Percentiles rank a stretch among this genome's conserved stretches.
phyloP scores from a whole-genome alignment of 2,888 invertebrate genomes.

The Eristalis tenax region DNA sequence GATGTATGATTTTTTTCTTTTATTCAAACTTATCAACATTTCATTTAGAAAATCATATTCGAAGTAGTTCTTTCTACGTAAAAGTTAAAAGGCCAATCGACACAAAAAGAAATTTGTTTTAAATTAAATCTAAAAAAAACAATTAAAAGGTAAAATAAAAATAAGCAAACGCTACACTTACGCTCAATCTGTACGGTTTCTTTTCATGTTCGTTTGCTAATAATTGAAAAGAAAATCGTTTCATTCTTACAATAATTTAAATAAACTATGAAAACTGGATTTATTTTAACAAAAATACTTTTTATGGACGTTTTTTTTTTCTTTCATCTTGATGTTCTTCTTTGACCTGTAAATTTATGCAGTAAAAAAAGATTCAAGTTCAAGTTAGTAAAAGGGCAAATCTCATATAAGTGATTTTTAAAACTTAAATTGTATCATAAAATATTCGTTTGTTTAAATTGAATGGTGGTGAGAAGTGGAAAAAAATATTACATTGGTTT shows the following conservation, averaged over 20 bases:
- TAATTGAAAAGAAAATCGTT: slow-evolving; percentile 8
- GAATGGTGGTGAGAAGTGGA: slow-evolving; percentile 34
- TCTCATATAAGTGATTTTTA: slow-evolving; percentile 37
- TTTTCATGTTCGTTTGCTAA: slow-evolving; percentile 28
- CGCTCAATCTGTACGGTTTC: slow-evolving; percentile 35
- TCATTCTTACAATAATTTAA: slow-evolving; percentile 38
- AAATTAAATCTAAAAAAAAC: slow-evolving; percentile 48
- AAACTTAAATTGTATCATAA: slow-evolving; percentile 53
- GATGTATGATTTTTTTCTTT: slow-evolving; percentile 45
- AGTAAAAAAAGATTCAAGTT: slow-evolving; percentile 45
- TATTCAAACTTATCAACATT: slow-evolving; percentile 67
- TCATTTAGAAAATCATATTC: slow-evolving; percentile 61
- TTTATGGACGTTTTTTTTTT: slow-evolving; percentile 63
- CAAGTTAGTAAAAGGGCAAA: slow-evolving; percentile 19
- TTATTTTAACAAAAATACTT: slow-evolving; percentile 68
- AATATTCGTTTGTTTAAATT: slow-evolving; percentile 28
- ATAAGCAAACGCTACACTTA: slow-evolving; percentile 56
- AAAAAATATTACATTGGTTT: slow-evolving; percentile 65
- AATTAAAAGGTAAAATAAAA: slow-evolving; percentile 23
- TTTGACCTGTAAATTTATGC: slow-evolving; percentile 55
- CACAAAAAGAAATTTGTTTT: slow-evolving; percentile 44
- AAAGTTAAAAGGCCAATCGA: slow-evolving; percentile 59
- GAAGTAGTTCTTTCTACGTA: slow-evolving; percentile 54
- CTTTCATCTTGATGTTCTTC: slow-evolving; percentile 29
- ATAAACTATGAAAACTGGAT: slow-evolving; percentile 65